These are phyloP conservation scores for Lasioglossum malachurum DNA, from an alignment of 2,888 invertebrate genomes.

Conservation along the genomic window DNA sequence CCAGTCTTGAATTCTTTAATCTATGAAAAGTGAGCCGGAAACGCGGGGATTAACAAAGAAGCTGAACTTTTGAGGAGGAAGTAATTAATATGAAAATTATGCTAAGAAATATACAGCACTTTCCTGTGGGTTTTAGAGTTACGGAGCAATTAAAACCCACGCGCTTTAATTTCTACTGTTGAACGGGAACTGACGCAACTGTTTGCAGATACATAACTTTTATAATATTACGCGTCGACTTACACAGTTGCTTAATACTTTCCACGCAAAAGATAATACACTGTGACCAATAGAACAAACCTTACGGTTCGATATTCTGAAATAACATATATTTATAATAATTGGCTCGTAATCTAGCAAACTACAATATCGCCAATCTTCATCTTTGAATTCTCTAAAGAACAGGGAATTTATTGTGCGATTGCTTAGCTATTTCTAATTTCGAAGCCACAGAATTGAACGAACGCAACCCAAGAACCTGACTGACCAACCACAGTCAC, in stretches of 20 bases:
- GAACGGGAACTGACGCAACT: slow-evolving; percentile 7
- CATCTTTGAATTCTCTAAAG: background rate
- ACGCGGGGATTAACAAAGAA: background rate
- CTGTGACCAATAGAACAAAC: background rate
- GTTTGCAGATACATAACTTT: background rate
- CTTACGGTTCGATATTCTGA: background rate
- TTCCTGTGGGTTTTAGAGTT: background rate
- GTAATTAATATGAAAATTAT: slow-evolving; percentile 8
- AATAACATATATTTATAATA: background rate
- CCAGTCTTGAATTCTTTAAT: background rate
- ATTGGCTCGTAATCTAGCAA: background rate
- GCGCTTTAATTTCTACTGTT: slow-evolving; percentile 4
- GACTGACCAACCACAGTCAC: slow-evolving; percentile 23
- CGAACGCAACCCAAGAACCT: background rate
- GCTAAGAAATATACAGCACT: background rate
- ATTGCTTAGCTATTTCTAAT: background rate
- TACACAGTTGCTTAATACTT: background rate
- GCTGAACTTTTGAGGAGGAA: background rate
- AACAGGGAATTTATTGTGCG: background rate
- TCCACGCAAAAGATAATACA: background rate
- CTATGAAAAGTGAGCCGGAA: background rate
- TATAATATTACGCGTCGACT: background rate
- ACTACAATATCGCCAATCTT: background rate
- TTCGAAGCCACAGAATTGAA: background rate
- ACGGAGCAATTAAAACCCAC: slow-evolving; percentile 11